phyloP scores from a whole-genome alignment of 2,113 vertebrate genomes.

The Amia ocellicauda region DNA sequence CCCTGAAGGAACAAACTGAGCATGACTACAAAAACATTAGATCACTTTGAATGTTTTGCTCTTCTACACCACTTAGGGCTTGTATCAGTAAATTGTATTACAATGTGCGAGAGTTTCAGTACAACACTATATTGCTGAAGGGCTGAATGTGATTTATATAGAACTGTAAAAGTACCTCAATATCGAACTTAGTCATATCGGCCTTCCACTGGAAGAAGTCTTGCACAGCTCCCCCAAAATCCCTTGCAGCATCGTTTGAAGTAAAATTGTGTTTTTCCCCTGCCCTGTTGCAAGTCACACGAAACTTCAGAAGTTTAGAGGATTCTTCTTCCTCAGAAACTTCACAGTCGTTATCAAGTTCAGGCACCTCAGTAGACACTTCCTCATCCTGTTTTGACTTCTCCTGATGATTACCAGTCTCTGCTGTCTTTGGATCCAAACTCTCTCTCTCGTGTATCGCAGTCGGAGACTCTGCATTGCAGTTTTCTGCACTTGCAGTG shows the following conservation, averaged over 20 bases:
- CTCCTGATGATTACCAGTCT: background rate
- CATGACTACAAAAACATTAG: too few relatives aligned
- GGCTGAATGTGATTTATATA: too few relatives aligned
- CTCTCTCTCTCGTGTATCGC: background rate
- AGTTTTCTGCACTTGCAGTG: background rate
- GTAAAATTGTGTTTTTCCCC: constrained; percentile 93
- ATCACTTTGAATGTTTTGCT: too few relatives aligned
- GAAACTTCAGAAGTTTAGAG: constrained; percentile 70
- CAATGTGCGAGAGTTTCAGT: too few relatives aligned
- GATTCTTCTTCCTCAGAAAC: constrained; percentile 29
- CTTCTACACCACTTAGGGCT: too few relatives aligned
- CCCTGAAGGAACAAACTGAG: too few relatives aligned
- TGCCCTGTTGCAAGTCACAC: constrained; percentile 89
- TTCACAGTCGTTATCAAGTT: constrained; percentile 25
- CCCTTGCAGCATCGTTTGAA: constrained; percentile 89
- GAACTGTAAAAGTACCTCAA: constrained; percentile 72
- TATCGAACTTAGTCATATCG: constrained; percentile 96
- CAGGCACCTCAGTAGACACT: background rate
- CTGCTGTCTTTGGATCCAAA: background rate
- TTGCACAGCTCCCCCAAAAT: constrained; percentile 92
- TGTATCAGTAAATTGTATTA: too few relatives aligned
- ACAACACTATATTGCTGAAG: too few relatives aligned
- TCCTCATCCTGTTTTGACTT: constrained; percentile 27
- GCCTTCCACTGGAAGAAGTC: constrained; percentile 96
- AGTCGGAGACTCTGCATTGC: background rate